Conservation (phyloP, 2,113 vertebrate genomes). For the Hipposideros armiger region DNA sequence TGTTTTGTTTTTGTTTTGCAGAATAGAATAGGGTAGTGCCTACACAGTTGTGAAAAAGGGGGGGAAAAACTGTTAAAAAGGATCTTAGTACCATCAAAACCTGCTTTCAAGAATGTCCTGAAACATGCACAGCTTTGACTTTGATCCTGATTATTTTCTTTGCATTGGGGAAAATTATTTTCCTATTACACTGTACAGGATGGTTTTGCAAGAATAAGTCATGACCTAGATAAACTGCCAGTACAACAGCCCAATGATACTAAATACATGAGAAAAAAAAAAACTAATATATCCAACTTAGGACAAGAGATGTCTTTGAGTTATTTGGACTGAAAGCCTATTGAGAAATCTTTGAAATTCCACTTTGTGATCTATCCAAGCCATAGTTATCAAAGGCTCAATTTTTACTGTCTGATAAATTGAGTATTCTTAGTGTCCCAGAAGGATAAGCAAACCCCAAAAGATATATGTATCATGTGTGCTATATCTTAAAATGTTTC, state of each 20-base stretch:
- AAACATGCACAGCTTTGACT: slow-evolving; percentile 41
- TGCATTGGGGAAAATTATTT: background rate
- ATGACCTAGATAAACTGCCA: slow-evolving; percentile 1
- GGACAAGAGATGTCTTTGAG: background rate
- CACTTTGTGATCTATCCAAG: background rate
- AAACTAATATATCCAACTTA: background rate
- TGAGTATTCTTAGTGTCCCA: slow-evolving; percentile 21
- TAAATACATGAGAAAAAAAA: background rate
- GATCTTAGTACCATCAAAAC: slow-evolving; percentile 23
- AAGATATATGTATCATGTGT: background rate
- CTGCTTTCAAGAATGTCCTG: slow-evolving; percentile 48
- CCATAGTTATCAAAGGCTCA: slow-evolving; percentile 27
- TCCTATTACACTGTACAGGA: background rate
- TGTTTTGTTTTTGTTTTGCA: slow-evolving; percentile 29
- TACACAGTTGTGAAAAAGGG: slow-evolving; percentile 14
- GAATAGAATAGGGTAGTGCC: slow-evolving; percentile 56
- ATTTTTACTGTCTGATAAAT: slow-evolving; percentile 37
- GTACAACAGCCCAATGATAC: background rate
- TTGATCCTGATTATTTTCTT: slow-evolving; percentile 37
- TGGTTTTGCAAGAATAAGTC: slow-evolving; percentile 47
- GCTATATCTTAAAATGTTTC: slow-evolving; percentile 57
- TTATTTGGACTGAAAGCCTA: slow-evolving; percentile 47
- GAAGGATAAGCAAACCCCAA: background rate
- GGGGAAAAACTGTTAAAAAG: background rate
- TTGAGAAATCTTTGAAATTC: slow-evolving; percentile 58